Conservation (phyloP, 2,797 vertebrate genomes). For the Eulemur mongoz region DNA sequence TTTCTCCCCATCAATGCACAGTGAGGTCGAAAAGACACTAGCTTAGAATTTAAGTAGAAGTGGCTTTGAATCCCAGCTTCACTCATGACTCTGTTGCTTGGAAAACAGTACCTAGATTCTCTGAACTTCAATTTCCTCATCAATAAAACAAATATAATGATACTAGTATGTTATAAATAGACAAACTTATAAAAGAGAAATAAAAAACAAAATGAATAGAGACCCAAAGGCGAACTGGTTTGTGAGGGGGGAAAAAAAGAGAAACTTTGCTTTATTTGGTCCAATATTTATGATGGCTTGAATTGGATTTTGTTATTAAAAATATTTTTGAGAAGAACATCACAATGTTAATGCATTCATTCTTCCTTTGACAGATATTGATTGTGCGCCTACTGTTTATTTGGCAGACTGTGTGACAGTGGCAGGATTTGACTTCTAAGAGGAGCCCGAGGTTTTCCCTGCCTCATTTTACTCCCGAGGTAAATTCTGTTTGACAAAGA, state of each 20-base stretch:
- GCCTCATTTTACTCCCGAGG: not conserved
- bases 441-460: not conserved
- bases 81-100: not conserved
- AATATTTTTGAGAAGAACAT: not conserved
- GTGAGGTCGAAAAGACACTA: not conserved
- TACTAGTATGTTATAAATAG: not conserved
- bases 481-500: not conserved
- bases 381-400: not conserved
- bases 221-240: not conserved
- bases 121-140: not conserved
- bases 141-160: not conserved
- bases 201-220: not conserved
- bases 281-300: not conserved
- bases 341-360: not conserved
- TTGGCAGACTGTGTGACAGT: not conserved
- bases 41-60: not conserved
- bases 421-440: not conserved
- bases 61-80: not conserved
- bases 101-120: not conserved
- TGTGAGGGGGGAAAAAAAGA: not conserved
- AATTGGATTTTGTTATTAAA: not conserved
- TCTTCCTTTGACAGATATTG: not conserved
- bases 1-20: rapidly evolving
- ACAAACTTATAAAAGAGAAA: not conserved
- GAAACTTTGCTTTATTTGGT: not conserved